These are phyloP conservation scores for Xestia sexstrigata DNA, from an alignment of 2,888 invertebrate species.

Conservation along the genomic window DNA sequence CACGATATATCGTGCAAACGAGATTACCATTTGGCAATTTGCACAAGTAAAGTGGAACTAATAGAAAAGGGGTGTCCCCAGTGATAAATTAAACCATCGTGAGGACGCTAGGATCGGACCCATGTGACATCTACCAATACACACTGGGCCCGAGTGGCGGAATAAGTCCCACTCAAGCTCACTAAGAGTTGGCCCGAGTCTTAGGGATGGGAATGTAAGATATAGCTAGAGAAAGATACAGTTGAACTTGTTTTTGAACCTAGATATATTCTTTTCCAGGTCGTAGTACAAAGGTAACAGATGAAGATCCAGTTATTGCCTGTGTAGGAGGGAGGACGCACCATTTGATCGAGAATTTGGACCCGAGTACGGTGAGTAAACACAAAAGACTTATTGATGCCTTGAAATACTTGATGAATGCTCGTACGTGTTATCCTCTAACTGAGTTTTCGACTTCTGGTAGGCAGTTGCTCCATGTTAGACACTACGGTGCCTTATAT, in stretches of 20 bases:
- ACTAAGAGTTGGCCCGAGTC: not conserved
- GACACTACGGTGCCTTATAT: not conserved
- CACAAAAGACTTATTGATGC: not conserved
- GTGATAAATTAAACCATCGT: not conserved
- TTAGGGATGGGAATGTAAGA: not conserved
- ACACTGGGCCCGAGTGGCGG: not conserved
- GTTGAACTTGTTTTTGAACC: not conserved
- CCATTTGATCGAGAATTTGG: slow-evolving; percentile 86
- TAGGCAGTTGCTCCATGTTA: not conserved
- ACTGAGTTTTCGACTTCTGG: not conserved
- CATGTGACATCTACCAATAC: not conserved
- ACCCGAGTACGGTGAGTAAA: slow-evolving; percentile 79
- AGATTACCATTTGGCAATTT: not conserved
- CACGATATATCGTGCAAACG: not conserved
- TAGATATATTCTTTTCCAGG: slow-evolving; percentile 71
- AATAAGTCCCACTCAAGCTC: not conserved
- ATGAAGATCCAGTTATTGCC: slow-evolving; percentile 84
- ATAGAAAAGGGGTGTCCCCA: not conserved
- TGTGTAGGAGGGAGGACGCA: slow-evolving; percentile 86
- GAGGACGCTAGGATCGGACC: not conserved
- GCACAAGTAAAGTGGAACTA: not conserved
- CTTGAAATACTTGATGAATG: not conserved
- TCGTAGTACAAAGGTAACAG: slow-evolving; percentile 85
- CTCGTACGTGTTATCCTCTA: not conserved
- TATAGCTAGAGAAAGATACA: not conserved